Evolutionary conservation across 1,140 invertebrate genomes (phyloP).

Genomic region (Bombus sylvicola): DNA sequence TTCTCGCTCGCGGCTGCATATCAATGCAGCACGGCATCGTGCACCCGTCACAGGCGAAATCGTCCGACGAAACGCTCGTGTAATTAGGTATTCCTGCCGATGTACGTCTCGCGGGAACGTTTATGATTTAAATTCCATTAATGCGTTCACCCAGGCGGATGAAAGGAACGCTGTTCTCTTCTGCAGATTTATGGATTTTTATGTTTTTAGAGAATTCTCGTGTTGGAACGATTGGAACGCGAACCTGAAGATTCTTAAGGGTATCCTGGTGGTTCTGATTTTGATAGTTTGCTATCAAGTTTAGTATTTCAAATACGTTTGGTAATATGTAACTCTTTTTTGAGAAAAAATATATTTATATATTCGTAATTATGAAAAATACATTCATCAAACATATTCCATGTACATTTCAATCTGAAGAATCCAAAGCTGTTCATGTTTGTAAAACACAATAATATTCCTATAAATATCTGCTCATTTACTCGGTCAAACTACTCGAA

Average conservation of each 20-base stretch:
- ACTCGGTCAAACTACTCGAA: too few relatives aligned
- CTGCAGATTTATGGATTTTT: not conserved
- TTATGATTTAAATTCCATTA: slow-evolving; percentile 52
- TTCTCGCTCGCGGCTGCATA: slow-evolving; percentile 66
- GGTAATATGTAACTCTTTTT: too few relatives aligned
- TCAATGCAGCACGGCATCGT: slow-evolving; percentile 57
- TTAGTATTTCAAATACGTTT: too few relatives aligned
- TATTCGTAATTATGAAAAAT: not conserved
- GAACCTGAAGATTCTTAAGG: not conserved
- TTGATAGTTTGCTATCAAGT: too few relatives aligned
- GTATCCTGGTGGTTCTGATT: not conserved
- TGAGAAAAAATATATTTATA: too few relatives aligned
- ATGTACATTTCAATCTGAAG: not conserved
- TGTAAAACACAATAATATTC: too few relatives aligned
- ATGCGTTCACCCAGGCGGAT: slow-evolving; percentile 12
- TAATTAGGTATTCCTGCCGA: slow-evolving; percentile 65
- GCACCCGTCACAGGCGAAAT: slow-evolving; percentile 66
- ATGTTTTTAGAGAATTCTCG: not conserved
- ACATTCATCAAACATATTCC: not conserved
- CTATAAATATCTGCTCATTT: too few relatives aligned
- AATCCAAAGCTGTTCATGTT: not conserved
- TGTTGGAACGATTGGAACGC: not conserved
- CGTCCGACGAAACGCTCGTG: slow-evolving; percentile 54
- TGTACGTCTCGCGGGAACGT: slow-evolving; percentile 34
- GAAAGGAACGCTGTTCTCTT: not conserved